These are phyloP conservation scores for Himalopsyche kuldschensis DNA, from an alignment of 2,888 invertebrate species.

Conservation along the genomic window DNA sequence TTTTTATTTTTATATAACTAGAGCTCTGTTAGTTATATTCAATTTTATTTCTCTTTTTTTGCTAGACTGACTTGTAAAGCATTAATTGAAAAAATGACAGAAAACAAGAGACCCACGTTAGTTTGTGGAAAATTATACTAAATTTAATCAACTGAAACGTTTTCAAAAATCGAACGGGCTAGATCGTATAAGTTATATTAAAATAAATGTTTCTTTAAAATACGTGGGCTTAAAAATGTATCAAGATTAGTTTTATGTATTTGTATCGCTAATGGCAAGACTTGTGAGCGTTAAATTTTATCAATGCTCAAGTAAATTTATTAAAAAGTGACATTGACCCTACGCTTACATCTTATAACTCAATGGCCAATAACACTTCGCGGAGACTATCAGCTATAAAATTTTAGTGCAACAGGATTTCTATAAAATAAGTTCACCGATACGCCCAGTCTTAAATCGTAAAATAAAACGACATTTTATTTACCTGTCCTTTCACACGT, in stretches of 20 bases:
- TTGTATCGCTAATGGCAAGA: not conserved
- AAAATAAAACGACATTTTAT: not conserved
- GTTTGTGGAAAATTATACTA: no score
- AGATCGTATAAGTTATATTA: no score
- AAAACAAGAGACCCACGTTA: no score
- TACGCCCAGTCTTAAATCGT: not conserved
- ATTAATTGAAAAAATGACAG: no score
- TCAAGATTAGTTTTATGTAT: not conserved
- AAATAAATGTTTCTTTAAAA: not conserved
- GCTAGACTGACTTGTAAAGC: no score
- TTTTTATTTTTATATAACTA: no score
- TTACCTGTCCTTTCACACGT: not conserved
- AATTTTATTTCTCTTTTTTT: no score
- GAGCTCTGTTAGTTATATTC: no score
- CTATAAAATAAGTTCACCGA: not conserved
- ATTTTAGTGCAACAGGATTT: not conserved
- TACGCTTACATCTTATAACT: not conserved
- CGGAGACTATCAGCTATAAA: not conserved
- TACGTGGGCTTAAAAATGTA: not conserved
- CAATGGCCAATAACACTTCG: not conserved
- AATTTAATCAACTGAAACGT: no score
- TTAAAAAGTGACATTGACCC: not conserved
- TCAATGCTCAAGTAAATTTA: not conserved
- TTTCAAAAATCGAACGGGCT: no score
- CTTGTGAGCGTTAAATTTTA: not conserved